A percentile compares a stretch with the other conserved stretches of the same genome.
Conservation (phyloP, 2,113 vertebrate genomes). For the Emydura subglobosa region DNA sequence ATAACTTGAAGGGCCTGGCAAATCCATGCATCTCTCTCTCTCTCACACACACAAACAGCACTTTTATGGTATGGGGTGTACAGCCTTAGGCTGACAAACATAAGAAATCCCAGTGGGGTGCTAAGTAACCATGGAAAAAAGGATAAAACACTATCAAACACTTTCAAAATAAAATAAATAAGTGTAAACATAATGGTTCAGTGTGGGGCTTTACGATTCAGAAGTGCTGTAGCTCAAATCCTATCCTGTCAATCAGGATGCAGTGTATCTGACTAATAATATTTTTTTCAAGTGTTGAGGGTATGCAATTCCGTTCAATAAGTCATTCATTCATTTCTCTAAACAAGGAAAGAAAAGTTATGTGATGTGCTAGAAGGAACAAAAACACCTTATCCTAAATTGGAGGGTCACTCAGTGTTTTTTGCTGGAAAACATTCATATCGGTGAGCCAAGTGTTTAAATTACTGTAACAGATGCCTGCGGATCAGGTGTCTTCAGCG, state of each 20-base stretch:
- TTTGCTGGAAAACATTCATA: slow-evolving; percentile 18
- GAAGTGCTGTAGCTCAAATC: background rate
- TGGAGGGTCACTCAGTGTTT: background rate
- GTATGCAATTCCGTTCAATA: background rate
- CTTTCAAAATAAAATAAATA: slow-evolving; percentile 30
- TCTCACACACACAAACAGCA: background rate
- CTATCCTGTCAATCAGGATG: background rate
- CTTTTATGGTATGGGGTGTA: background rate
- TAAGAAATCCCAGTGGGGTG: slow-evolving; percentile 30
- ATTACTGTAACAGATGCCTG: slow-evolving; percentile 62
- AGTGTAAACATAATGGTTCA: slow-evolving; percentile 5
- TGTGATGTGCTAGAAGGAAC: background rate
- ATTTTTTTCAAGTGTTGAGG: background rate
- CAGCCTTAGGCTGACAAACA: slow-evolving; percentile 30
- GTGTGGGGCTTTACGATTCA: background rate
- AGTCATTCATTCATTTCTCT: background rate
- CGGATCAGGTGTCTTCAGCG: slow-evolving; percentile 68
- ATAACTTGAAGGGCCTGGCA: background rate
- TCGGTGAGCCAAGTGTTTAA: slow-evolving; percentile 38
- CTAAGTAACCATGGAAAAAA: slow-evolving; percentile 7
- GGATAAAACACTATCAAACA: slow-evolving; percentile 19
- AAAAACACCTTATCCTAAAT: slow-evolving; percentile 38
- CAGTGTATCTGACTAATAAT: background rate
- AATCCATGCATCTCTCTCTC: background rate
- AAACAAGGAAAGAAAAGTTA: slow-evolving; percentile 7